A percentile compares a stretch with the other conserved stretches of the same genome.
Conservation (phyloP, 2,888 invertebrate species). For the Nephrotoma appendiculata region DNA sequence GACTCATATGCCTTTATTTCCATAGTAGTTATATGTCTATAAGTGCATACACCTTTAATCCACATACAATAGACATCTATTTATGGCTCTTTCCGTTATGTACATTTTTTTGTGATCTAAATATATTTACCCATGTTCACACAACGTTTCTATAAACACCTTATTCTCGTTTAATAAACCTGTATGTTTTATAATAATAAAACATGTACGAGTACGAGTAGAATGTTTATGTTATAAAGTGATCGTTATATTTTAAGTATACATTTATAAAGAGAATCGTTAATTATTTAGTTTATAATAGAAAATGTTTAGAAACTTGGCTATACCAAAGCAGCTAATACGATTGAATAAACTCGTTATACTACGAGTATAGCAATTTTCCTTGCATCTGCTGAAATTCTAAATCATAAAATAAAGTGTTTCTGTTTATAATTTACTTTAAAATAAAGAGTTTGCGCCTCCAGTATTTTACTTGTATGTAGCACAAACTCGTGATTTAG, state of each 20-base stretch:
- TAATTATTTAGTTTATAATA: background rate
- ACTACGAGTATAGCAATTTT: background rate
- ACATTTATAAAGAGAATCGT: background rate
- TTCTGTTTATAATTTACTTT: background rate
- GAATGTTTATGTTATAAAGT: background rate
- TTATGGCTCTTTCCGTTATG: too few species aligned
- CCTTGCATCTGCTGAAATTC: background rate
- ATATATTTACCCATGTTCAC: too few species aligned
- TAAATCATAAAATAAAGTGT: background rate
- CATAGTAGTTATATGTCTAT: too few species aligned
- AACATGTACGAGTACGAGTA: too few species aligned
- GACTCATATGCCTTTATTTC: too few species aligned
- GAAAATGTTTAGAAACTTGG: background rate
- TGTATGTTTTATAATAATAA: too few species aligned
- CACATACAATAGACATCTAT: too few species aligned
- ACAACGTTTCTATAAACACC: too few species aligned
- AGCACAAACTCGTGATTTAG: background rate
- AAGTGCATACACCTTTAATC: too few species aligned
- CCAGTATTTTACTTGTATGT: background rate
- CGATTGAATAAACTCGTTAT: background rate
- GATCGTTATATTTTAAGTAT: background rate
- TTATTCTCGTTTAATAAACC: too few species aligned
- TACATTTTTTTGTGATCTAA: too few species aligned
- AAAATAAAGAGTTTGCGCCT: background rate
- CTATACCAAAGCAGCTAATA: background rate